A percentile compares a stretch with the other conserved stretches of the same genome.
Evolutionary conservation across 2,888 invertebrate genomes (phyloP).

Genomic region (Drosophila quasianomalipes): DNA sequence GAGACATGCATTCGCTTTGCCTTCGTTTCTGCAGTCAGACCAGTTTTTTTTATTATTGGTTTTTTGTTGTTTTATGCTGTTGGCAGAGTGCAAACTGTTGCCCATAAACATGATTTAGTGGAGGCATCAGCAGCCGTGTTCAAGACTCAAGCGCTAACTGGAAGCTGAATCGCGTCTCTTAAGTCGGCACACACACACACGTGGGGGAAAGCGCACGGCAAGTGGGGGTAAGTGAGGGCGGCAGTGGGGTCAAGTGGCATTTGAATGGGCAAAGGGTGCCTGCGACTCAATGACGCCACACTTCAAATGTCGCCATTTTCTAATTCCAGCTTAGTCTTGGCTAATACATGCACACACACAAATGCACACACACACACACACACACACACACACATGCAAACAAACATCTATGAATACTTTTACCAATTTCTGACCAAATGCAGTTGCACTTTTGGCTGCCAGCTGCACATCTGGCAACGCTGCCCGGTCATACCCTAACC

Average conservation of each 20-base stretch:
- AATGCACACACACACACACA: not conserved
- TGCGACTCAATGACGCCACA: constrained; percentile 46
- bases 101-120: constrained; percentile 60
- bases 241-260: constrained; percentile 52
- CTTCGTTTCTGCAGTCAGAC: constrained; percentile 57
- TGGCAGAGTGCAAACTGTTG: constrained; percentile 46
- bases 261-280: constrained; percentile 12
- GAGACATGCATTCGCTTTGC: constrained; percentile 18
- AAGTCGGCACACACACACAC: constrained; percentile 36
- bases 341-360: constrained; percentile 12
- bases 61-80: constrained; percentile 25
- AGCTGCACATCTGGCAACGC: constrained; percentile 34
- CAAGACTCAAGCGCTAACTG: constrained; percentile 34
- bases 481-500: not conserved
- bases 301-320: constrained; percentile 50
- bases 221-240: constrained; percentile 6
- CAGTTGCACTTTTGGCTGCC: constrained; percentile 12
- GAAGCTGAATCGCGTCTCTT: constrained; percentile 49
- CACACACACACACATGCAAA: not conserved
- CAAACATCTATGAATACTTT: not conserved
- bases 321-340: constrained; percentile 33
- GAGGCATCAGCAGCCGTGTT: constrained; percentile 24
- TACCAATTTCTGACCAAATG: constrained; percentile 12
- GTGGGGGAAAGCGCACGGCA: not conserved
- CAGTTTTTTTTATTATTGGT: constrained; percentile 32